phyloP scores from a whole-genome alignment of 2,888 invertebrate genomes.

The Suillia variegata region DNA sequence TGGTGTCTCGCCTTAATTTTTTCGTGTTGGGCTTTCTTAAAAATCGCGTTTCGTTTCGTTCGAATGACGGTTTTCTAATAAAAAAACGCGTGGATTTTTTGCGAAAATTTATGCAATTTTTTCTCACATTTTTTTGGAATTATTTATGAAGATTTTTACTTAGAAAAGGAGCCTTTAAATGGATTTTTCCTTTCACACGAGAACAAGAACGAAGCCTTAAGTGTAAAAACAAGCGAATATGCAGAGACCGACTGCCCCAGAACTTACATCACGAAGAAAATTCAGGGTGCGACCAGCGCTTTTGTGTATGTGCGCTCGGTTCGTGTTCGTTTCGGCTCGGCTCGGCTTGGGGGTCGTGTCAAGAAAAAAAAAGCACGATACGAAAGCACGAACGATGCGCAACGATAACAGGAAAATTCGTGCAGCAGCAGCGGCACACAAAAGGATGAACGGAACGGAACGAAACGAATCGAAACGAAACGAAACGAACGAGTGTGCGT shows the following conservation, averaged over 20 bases:
- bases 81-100: too few species aligned
- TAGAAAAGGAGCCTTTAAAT: conserved; percentile 16
- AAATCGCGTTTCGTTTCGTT: too few species aligned
- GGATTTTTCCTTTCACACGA: conserved; percentile 25
- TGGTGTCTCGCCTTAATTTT: neutral
- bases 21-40: too few species aligned
- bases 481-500: neutral
- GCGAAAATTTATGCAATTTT: too few species aligned
- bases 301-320: neutral
- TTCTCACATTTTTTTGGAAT: too few species aligned
- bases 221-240: conserved; percentile 49
- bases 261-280: conserved; percentile 58
- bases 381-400: too few species aligned
- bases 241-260: conserved; percentile 57
- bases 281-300: conserved; percentile 54
- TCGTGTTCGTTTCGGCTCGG: neutral
- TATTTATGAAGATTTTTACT: neutral
- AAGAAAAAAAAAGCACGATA: too few species aligned
- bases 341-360: neutral
- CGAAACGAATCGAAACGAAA: conserved; percentile 15
- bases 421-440: too few species aligned
- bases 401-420: too few species aligned
- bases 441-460: conserved; percentile 11
- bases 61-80: too few species aligned
- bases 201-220: conserved; percentile 31